phyloP scores from a whole-genome alignment of 2,797 vertebrate genomes.

The Linurgus olivaceus region DNA sequence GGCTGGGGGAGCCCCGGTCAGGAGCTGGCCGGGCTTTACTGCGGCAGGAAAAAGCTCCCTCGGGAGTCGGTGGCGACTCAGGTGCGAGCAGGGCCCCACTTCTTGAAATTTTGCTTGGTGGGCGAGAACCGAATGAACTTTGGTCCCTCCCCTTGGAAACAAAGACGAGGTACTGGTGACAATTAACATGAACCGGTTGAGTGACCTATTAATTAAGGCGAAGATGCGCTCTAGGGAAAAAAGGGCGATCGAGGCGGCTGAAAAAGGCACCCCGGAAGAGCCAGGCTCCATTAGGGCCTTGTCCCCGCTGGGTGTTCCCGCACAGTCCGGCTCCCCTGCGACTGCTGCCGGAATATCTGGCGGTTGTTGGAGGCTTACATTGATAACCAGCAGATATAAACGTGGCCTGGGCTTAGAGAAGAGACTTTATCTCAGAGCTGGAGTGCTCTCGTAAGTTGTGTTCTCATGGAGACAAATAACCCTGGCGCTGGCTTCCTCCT shows the following conservation, averaged over 20 bases:
- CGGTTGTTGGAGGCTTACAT: not conserved
- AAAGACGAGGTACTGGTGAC: constrained; percentile 10
- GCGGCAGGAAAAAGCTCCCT: not conserved
- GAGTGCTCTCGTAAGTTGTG: not conserved
- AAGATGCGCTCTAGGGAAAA: constrained; percentile 10
- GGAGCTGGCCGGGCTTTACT: not conserved
- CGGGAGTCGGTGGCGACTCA: not conserved
- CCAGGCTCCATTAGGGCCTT: not conserved
- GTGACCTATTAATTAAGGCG: constrained; percentile 57
- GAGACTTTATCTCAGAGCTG: not conserved
- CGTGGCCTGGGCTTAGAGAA: not conserved
- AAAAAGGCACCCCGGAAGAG: not conserved
- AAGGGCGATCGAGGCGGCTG: not conserved
- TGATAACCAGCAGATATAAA: not conserved
- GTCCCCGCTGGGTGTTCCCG: not conserved
- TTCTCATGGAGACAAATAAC: not conserved
- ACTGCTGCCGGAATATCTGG: not conserved
- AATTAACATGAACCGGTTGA: constrained; percentile 54
- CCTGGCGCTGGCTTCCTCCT: not conserved
- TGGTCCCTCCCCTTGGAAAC: constrained; percentile 30
- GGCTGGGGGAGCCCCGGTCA: not conserved
- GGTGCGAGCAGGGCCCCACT: not conserved
- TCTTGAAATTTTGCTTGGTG: not conserved
- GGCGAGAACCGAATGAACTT: not conserved
- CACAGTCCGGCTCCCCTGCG: not conserved